Evolutionary conservation across 2,888 invertebrate species (phyloP).

Genomic region (Prostheceraeus crozeri): DNA sequence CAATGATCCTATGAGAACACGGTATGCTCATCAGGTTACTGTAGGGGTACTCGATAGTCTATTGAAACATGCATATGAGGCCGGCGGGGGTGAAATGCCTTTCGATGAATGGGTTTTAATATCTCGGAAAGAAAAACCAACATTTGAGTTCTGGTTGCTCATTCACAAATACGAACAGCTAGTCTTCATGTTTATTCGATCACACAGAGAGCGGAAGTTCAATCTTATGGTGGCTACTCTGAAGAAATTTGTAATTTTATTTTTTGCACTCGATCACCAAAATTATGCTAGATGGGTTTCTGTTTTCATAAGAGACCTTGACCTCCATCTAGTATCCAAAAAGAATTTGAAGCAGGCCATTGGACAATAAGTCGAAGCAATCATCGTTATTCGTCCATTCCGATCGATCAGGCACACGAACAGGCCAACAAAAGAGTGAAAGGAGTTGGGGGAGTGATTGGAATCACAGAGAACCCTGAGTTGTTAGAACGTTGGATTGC

Average conservation of each 20-base stretch:
- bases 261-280: constrained; percentile 22
- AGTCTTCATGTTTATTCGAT: constrained; percentile 34
- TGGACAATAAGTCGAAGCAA: constrained; percentile 39
- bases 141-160: constrained; percentile 37
- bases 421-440: constrained; percentile 37
- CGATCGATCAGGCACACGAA: constrained; percentile 38
- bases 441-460: constrained; percentile 36
- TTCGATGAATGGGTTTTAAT: constrained; percentile 3
- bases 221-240: constrained; percentile 29
- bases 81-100: constrained; percentile 4
- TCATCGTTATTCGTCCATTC: constrained; percentile 31
- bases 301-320: constrained; percentile 6
- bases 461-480: constrained; percentile 33
- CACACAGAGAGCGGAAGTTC: constrained; percentile 37
- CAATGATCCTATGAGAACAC: constrained; percentile 40
- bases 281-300: constrained; percentile 19
- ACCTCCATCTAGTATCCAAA: too few species aligned
- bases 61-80: constrained; percentile 22
- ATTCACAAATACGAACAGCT: constrained; percentile 34
- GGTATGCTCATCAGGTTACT: constrained; percentile 38
- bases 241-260: constrained; percentile 15
- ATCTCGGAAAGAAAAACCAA: constrained; percentile 32
- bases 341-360: constrained; percentile 29
- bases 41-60: constrained; percentile 36
- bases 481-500: constrained; percentile 32